Base-by-base conservation (phyloP, 2,797 vertebrate species). In the Gallinago solitaria region DNA sequence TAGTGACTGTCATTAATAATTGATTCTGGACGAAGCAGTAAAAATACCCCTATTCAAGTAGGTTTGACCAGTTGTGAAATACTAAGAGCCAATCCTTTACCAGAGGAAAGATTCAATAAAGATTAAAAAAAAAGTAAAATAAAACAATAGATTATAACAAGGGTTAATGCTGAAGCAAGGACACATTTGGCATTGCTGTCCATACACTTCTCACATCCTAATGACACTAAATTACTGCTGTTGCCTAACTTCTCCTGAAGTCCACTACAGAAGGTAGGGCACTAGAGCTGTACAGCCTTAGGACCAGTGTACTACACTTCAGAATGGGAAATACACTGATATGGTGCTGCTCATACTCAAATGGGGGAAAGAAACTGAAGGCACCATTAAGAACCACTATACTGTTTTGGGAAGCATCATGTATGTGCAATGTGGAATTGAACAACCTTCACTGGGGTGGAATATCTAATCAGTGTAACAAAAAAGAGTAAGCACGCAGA, bases 181-280 rank as follows among this genome's bases (percentile, higher is more conserved):
- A 74, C 27, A 64, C 23, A 53, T 74, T 67, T 50, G 27, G 27
- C 59, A 35, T 13, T 73, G 53, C 39, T 89, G 9, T 12, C 67
- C 39, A 25, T 37, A 75, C 51, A 83, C 27, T 13, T 68, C 37
- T 87, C 19, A 16, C 2, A 12, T 59, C 74, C 21, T 57, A 54
- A 80, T 6, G n/a, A 18, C 39, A 50, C 13, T 25, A 37, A 43
- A 12, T 35, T 35, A 51, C 0, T 25, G 28, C 41, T 20, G 21
- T 10, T 37, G 37, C 30, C 32, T 37, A 27, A 71, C 6, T 67
- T 37, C 5, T 51, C 4, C 5, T 10, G 16, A 70, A 60, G 48
- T 39, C 45, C 21, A 1, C 11, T 12, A 47, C 18, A 78, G 51
- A 27, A 50, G 0, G 7, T 1, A 33, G 11, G 12, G 18, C 8